A percentile compares a stretch with the other conserved stretches of the same genome.
Conservation (phyloP, 2,797 vertebrate species). For the Pteropus rufus region DNA sequence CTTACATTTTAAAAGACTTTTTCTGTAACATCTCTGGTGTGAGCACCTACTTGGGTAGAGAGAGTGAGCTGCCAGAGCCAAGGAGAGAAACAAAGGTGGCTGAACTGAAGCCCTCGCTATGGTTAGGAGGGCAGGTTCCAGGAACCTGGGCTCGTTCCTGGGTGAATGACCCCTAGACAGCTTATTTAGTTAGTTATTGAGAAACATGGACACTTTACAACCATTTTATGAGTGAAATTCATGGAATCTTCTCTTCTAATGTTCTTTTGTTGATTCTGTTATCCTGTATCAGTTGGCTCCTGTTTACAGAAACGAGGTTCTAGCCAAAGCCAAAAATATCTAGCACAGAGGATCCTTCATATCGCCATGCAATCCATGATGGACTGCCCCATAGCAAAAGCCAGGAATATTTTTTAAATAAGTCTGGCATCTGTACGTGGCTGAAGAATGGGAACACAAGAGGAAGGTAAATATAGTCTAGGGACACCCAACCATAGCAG, state of each 20-base stretch:
- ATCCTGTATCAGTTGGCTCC: background rate
- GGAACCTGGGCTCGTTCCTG: background rate
- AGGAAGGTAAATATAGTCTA: background rate
- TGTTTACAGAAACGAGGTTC: background rate
- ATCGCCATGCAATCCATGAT: no score
- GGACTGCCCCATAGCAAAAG: background rate
- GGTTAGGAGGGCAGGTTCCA: background rate
- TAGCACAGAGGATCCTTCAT: background rate
- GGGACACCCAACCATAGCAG: background rate
- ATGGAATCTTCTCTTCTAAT: background rate
- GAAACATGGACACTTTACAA: conserved; percentile 4
- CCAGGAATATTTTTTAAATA: background rate
- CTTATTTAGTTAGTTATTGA: background rate
- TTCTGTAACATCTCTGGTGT: background rate
- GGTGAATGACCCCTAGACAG: background rate
- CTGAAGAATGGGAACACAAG: background rate
- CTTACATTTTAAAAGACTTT: background rate
- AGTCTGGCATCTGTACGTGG: background rate
- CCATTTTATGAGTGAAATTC: background rate
- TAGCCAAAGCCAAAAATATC: background rate
- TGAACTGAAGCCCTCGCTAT: background rate
- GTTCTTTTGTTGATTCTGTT: background rate
- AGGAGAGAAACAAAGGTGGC: background rate
- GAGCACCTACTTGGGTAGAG: background rate
- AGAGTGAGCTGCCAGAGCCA: rapidly evolving